Evolutionary conservation across 1,140 invertebrate species (phyloP), one percentile per base, ranked within the genome.

Genomic region (Bombus balteatus): DNA sequence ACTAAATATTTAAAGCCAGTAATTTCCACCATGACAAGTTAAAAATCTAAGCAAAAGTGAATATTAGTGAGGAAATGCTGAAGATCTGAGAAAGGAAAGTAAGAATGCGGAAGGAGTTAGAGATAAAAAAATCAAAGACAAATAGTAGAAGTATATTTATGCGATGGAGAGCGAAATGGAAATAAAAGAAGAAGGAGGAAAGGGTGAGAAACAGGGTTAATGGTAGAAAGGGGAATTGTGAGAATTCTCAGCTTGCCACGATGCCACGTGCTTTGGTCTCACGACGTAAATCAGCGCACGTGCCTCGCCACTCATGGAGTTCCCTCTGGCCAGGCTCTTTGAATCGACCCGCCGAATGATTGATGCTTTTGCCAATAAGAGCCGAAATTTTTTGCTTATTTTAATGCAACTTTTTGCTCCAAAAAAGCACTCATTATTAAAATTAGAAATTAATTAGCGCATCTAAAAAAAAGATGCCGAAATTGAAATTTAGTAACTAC

Each of bases 231-330:
- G 43, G 43, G 37, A 62, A 84, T 53, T 72, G 68, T 62, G 76
- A 87, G 85, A 84, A 87, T 87, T 80, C 81, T 84, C 73, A 77
- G 88, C 70, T 82, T 82, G 73, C 81, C 73, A 32, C 74, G 57
- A 59, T 74, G 83, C 82, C 88, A 90, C 88, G 88, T 90, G 88
- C 81, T 88, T 77, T 9, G 68, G 59, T 89, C 87, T 80, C 84
- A 87, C 72, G 85, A 87, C 88, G 81, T 90, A 90, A 90, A 90
- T 90, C 89, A 90, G 47, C 85, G 85, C 88, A 87, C 85, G 88
- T 89, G 85, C 87, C 87, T 89, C 68, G 68, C 28, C 80, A 59
- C 34, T 68, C 71, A 34, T 77, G 34, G 65, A 47, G 32, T 81
- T 83, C 70, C 77, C 79, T 77, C 87, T 81, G 70, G 57, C 37